Base-by-base conservation (phyloP, 2,888 invertebrate species). In the Agrilus mali region DNA sequence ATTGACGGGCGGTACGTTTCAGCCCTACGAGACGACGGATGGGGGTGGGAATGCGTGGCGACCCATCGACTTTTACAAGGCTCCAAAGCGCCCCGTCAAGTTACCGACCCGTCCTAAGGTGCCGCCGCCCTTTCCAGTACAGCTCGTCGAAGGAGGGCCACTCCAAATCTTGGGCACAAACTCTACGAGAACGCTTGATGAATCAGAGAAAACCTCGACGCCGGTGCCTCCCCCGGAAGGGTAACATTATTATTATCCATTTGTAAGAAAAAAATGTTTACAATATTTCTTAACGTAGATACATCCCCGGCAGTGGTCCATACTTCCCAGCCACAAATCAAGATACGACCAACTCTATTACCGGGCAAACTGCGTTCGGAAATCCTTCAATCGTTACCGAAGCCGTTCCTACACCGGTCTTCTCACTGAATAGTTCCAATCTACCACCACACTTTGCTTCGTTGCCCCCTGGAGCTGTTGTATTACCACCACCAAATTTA, bases 111-210 rank as follows among this genome's bases (percentile, higher is more conserved):
- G 81, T 65, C 87, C 88, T 8, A 81, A 81, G 67, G 79, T 89
- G 57, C 88, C 90, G 67, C 90, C 90, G 75, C 90, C 90, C 71
- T 90, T 90, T 82, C 90, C 90, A 63, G 82, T 90, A 68, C 88
- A 86, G 71, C 80, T 90, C 67, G 75, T 77, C 66, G 86, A 88
- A 64, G 77, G 81, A 61, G 89, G 87, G 60, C 89, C 89, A 64
- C 75, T 89, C 68, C 81, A 86, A 73, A 82, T 89, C 76, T 77
- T 90, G 70, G 82, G 85, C 65, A 75, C 79, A 70, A 84, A 85
- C 73, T 75, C 81, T 74, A 72, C 78, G 72, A 74, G 82, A 73
- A 72, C 80, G 73, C 69, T 75, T 77, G 75, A 74, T 76, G 72
- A 71, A 75, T 66, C 79, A 75, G 52, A 56, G 50, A 55, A 65